Conservation (phyloP, 1,140 invertebrate genomes). For the Zaprionus davidi region DNA sequence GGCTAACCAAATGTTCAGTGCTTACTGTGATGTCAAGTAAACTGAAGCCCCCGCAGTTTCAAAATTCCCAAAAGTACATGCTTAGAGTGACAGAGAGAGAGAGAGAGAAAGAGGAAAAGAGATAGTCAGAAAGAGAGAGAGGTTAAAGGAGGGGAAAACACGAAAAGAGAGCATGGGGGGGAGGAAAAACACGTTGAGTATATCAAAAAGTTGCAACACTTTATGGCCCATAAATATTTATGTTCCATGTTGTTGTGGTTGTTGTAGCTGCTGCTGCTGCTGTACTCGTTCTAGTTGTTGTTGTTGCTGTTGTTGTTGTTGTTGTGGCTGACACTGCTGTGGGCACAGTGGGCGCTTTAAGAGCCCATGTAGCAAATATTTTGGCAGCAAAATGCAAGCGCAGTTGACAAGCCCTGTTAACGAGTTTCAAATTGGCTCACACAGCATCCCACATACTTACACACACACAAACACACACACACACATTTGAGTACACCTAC, state of each 20-base stretch:
- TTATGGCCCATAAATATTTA: constrained; percentile 81
- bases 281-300: constrained; percentile 43
- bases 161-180: neutral
- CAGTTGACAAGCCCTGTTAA: constrained; percentile 75
- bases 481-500: neutral
- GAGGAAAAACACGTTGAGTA: constrained; percentile 49
- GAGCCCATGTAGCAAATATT: constrained; percentile 64
- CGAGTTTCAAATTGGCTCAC: constrained; percentile 61
- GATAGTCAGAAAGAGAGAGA: neutral
- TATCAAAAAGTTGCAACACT: constrained; percentile 79
- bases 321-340: constrained; percentile 52
- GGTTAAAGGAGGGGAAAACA: neutral
- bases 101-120: neutral
- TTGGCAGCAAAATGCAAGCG: constrained; percentile 73
- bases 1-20: neutral
- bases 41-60: neutral
- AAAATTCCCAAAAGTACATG: neutral
- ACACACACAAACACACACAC: neutral
- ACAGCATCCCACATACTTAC: constrained; percentile 17
- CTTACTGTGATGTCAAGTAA: neutral
- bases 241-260: constrained; percentile 43
- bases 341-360: constrained; percentile 38
- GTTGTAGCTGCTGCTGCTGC: constrained; percentile 49
- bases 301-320: constrained; percentile 18
- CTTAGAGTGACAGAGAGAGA: neutral